Base-by-base conservation (phyloP, 2,113 vertebrate species). In the Axis porcinus region DNA sequence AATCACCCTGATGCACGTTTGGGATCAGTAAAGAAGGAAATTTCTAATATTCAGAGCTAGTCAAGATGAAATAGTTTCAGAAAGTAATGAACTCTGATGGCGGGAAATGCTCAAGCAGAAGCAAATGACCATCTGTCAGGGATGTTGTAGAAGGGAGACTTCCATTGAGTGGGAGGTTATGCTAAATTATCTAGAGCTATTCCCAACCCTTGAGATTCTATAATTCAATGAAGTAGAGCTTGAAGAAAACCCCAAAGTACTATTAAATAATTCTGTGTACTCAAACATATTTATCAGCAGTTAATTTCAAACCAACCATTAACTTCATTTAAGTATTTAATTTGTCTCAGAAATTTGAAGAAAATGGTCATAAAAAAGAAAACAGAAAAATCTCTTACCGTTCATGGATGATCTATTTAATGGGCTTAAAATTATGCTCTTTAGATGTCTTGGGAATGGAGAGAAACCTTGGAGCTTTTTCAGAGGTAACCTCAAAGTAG, bases 281-380 rank as follows among this genome's bases (percentile, higher is more conserved):
- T 15, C 67, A 87, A 87, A 84, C 60, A 86, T 93, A 95, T 84
- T 70, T 64, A 92, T 45, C 79, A 91, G 95, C 36, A 95, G 91
- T 95, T 97, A 97, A 98, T 97, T 96, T 97, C 84, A 91, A 97
- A 57, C 70, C 86, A 96, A 81, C 83, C 86, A 81, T 97, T 97
- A 92, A 83, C 88, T 97, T 83, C 82, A 94, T 52, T 76, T 96
- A 93, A 95, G 94, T 89, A 94, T 97, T 97, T 96, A 97, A 96
- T 98, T 91, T 97, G 47, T 89, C 88, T 97, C 79, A 62, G 70
- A 93, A 92, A 64, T 87, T 95, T 88, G 57, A 97, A 95, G 74
- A 97, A 94, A 92, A 92, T 76, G 62, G 64, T 79, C 86, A 95
- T 95, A 94, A 85, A 85, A 82, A 74, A 88, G 36, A 76, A 97